Base-by-base conservation (phyloP, 2,888 invertebrate species). In the Onchidella celtica region DNA sequence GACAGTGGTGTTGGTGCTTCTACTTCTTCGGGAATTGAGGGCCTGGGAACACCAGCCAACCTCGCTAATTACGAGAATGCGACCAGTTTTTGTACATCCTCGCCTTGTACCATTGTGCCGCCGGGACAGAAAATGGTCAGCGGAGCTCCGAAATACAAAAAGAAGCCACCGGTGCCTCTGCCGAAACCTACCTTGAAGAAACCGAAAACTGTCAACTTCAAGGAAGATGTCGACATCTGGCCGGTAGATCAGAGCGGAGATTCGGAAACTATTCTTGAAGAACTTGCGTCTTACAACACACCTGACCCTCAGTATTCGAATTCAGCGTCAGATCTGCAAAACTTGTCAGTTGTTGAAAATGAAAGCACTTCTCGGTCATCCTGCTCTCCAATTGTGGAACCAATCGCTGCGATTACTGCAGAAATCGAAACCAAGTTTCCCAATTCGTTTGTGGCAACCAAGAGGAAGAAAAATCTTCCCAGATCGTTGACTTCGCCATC, bases 1-100 rank as follows among this genome's bases (percentile, higher is more conserved):
- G 81, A 81, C 69, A 75, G 75, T 32, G 81, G 81, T 6, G 72
- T 81, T 32, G 81, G 81, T 11, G 75, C 81, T 21, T 74, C 79
- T 36, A 79, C 72, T 4, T 63, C 79, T n/a, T 79, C 79, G 24
- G 79, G 66, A 27, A 79, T 73, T 24, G 79, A 79, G 24, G 79
- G 72, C 3, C 36, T 73, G 3, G 73, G 57, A 0, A 59, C 70
- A 0, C 29, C 79, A 6, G 0, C 79, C 24, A 66, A 17, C 57
- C 9, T 32, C 24, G 57, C 73, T 11, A 55, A 32, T 38, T 36
- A 34, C n/a, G 73, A 79, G 47, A 66, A 74, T 24, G 57, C 69
- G 29, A 75, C 69, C 32, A 69, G 66, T 34, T 75, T 66, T 38
- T 17, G 57, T 21, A 32, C 63, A 4, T 61, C 61, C 17, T 9